Evolutionary conservation across 2,113 vertebrate species (phyloP).

Genomic region (Nycticryphes semicollaris): DNA sequence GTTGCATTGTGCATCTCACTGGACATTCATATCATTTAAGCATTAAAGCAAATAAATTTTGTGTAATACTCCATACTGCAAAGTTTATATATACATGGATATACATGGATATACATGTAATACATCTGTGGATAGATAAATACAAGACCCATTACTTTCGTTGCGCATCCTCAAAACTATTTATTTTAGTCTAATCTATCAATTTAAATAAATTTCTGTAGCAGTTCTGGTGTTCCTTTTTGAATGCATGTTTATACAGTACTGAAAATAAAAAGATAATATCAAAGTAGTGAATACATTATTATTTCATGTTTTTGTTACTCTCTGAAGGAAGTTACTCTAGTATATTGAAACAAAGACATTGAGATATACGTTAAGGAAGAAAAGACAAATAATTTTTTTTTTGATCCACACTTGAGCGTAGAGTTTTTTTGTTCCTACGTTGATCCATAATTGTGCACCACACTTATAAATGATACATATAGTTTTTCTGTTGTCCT

Average conservation of each 20-base stretch:
- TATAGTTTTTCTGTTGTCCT: background rate
- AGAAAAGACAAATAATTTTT: background rate
- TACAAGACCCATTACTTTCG: background rate
- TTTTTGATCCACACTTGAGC: background rate
- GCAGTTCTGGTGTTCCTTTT: background rate
- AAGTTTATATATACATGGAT: background rate
- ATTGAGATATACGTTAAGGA: background rate
- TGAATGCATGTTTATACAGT: background rate
- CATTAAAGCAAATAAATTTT: background rate
- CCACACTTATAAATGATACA: background rate
- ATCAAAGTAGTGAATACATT: background rate
- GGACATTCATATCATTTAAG: background rate
- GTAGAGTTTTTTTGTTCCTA: background rate
- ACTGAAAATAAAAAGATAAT: background rate
- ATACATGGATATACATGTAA: background rate
- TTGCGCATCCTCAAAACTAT: background rate
- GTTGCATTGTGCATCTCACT: background rate
- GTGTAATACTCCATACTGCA: background rate
- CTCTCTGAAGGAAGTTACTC: background rate
- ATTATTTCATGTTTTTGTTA: background rate
- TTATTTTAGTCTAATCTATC: background rate
- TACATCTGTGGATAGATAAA: background rate
- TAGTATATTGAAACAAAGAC: background rate
- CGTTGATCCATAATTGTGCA: background rate
- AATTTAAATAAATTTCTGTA: background rate